Base-by-base conservation (phyloP, 2,888 invertebrate genomes). In the Leucania comma region DNA sequence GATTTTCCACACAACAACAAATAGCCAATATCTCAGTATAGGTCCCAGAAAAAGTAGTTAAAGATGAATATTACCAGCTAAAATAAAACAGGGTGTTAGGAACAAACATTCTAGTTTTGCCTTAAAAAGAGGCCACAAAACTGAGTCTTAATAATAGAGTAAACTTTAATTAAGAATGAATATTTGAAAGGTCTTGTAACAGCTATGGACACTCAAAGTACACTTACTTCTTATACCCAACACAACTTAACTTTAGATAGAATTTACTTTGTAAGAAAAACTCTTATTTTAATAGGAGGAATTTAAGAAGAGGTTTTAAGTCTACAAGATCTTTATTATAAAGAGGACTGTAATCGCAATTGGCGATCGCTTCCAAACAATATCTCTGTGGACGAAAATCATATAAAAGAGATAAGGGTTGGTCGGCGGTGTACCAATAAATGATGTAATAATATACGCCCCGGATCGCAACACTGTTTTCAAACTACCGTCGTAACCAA, bases 281-380 rank as follows among this genome's bases (percentile, higher is more conserved):
- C n/a, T 10, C 12, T 10, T 1, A 51, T 26, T 65, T 42, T 12
- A 24, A 26, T 26, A 42, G 3, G 12, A 24, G 0, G 46, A 66
- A 46, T 46, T 0, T 22, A 22, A 35, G 0, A n/a, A 42, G 2
- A 4, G 50, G 26, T 35, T 72, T 46, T 26, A 46, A 74, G 12
- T 46, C 10, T 12, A 75, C 56, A 60, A 54, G 1, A 42, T n/a
- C 29, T 10, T 9, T 29, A 22, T n/a, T 20, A 46, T 20, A 35
- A 58, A 67, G 22, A 48, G n/a, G 0, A 61, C 1, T 57, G 3
- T 5, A 42, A 65, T 73, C 56, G 51, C 22, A 29, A 32, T 50
- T 72, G 61, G 58, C 50, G 9, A 74, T 74, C 54, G 58, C 46
- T 54, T 54, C 22, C 50, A 65, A 68, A 64, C 60, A 77, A 62